Conservation (phyloP, 2,797 vertebrate species). For the Meda fulgida region DNA sequence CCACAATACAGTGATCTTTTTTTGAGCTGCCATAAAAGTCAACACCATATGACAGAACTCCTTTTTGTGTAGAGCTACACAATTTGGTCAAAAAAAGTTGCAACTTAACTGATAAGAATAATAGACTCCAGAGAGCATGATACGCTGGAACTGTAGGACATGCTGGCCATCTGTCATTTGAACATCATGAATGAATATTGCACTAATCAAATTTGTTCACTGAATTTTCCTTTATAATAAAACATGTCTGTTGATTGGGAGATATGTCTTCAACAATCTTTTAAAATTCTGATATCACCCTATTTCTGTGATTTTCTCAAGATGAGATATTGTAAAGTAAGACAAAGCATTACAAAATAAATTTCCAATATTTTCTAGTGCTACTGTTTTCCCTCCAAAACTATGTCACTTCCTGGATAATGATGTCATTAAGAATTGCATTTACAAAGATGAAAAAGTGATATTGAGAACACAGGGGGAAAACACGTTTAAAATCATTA, state of each 20-base stretch:
- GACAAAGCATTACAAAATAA: not conserved
- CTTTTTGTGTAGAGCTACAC: not conserved
- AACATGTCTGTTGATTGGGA: not conserved
- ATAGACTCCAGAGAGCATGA: not conserved
- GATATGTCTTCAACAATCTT: not conserved
- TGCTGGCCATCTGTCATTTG: not conserved
- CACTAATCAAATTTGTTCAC: not conserved
- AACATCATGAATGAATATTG: not conserved
- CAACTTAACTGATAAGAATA: not conserved
- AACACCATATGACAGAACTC: not conserved
- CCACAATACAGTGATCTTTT: not conserved
- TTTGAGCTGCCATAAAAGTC: not conserved
- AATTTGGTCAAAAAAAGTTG: not conserved
- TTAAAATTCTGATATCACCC: not conserved
- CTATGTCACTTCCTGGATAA: no score
- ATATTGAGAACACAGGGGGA: not conserved
- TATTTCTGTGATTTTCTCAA: not conserved
- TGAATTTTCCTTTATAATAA: not conserved
- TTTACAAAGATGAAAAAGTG: not conserved
- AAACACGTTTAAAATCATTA: not conserved
- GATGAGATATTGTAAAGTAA: no score
- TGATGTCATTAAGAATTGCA: not conserved
- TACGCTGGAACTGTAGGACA: not conserved
- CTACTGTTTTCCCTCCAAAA: not conserved
- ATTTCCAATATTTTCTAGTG: not conserved